Evolutionary conservation across 2,797 vertebrate genomes (phyloP).

Genomic region (Gymnodraco acuticeps): DNA sequence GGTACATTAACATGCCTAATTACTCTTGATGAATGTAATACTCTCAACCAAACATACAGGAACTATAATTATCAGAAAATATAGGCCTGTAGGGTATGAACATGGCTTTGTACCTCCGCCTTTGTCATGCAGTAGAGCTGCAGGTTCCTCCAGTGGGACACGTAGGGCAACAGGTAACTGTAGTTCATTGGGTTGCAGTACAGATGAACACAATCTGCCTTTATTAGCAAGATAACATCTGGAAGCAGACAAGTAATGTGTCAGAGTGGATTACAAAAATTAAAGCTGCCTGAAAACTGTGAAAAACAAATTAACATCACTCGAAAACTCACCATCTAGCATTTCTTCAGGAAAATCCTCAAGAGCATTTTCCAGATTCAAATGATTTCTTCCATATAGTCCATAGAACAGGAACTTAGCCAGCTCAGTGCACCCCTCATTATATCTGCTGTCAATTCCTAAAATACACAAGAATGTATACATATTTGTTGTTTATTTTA

Average conservation of each 20-base stretch:
- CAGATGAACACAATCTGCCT: conserved; percentile 93
- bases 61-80: background rate
- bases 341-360: conserved; percentile 95
- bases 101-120: conserved; percentile 86
- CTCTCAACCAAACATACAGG: background rate
- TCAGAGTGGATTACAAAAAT: background rate
- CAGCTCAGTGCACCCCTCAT: conserved; percentile 94
- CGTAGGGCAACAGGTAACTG: conserved; percentile 90
- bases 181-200: conserved; percentile 99
- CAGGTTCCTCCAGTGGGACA: conserved; percentile 97
- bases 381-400: conserved; percentile 89
- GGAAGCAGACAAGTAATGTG: conserved; percentile 31
- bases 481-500: background rate
- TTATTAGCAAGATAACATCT: conserved; percentile 97
- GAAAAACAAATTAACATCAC: background rate
- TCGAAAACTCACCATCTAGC: conserved; percentile 89
- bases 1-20: conserved; percentile 1
- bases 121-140: conserved; percentile 96
- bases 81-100: background rate
- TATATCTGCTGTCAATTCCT: conserved; percentile 99
- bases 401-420: conserved; percentile 95
- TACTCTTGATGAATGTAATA: background rate
- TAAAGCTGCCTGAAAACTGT: no score
- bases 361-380: conserved; percentile 84
- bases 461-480: conserved; percentile 17